Evolutionary conservation across 2,797 vertebrate species (phyloP), one percentile per base, ranked within the genome.

Genomic region (Eurystomus glaucurus): DNA sequence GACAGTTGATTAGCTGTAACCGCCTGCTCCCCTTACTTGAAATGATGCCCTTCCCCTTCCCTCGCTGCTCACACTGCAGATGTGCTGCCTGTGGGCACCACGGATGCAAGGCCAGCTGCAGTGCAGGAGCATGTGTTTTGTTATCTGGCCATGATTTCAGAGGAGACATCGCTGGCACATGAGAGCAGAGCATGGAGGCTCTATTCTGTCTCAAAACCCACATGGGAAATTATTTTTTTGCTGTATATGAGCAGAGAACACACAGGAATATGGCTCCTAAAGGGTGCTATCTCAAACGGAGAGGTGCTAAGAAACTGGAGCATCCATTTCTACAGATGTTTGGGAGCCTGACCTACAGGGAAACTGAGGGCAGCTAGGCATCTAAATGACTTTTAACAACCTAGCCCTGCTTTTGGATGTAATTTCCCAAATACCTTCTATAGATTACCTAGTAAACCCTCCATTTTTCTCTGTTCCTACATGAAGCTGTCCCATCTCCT

Each of bases 171-270:
- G 1, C 61, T 50, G 82, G 60, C 55, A 26, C 0, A 2, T 1
- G 10, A n/a, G 37, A 74, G n/a, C 51, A 19, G 35, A n/a, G 77
- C 9, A 3, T 43, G 14, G 62, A 85, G 23, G 28, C 29, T 7
- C 15, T 58, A 3, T 5, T 4, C 19, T 41, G 6, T 28, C 22
- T 74, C 23, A 66, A 46, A 83, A 19, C 2, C 19, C 0, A 60
- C 1, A 0, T 0, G 15, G 21, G 25, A 14, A 4, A 4, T 58
- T 10, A 41, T 6, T 2, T 18, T 80, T 79, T 45, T 35, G 0
- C 28, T 77, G 8, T 35, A 2, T 25, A 3, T 60, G 39, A 82
- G 15, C 10, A 54, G 15, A 11, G 26, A 79, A 37, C 12, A 7
- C 11, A 9, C 19, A 43, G 21, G 12, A 69, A 37, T 39, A 22